phyloP scores from a whole-genome alignment of 2,888 invertebrate species.

The Mylabris sibirica region DNA sequence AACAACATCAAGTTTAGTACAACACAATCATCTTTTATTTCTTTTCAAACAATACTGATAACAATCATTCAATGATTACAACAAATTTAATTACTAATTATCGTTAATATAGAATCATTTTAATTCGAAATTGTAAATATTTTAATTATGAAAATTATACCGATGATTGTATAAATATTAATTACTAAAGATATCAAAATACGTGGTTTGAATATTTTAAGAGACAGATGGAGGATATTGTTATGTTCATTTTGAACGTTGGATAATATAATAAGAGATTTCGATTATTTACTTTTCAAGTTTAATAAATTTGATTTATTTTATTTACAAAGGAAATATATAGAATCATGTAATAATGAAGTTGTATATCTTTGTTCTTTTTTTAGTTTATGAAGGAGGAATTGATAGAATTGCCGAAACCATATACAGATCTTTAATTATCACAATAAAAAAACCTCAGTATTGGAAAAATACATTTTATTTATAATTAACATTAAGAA shows the following conservation, averaged over 20 bases:
- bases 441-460: background rate
- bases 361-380: background rate
- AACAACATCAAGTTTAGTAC: constrained; percentile 41
- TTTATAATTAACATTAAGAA: background rate
- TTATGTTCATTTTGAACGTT: background rate
- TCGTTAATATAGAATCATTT: background rate
- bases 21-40: constrained; percentile 11
- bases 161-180: background rate
- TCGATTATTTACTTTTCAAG: constrained; percentile 1
- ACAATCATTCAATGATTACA: background rate
- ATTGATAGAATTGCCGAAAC: constrained; percentile 1
- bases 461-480: constrained; percentile 1
- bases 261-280: background rate
- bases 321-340: constrained; percentile 9
- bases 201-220: background rate
- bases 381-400: background rate
- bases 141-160: background rate
- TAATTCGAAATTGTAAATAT: background rate
- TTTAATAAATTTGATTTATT: background rate
- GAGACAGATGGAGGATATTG: background rate
- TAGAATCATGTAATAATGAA: constrained; percentile 12
- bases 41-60: background rate
- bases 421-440: background rate
- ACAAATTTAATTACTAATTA: background rate
- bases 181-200: background rate